Evolutionary conservation across 1,140 invertebrate species (phyloP), one percentile per base, ranked within the genome.

Genomic region (Diorhabda elongata): DNA sequence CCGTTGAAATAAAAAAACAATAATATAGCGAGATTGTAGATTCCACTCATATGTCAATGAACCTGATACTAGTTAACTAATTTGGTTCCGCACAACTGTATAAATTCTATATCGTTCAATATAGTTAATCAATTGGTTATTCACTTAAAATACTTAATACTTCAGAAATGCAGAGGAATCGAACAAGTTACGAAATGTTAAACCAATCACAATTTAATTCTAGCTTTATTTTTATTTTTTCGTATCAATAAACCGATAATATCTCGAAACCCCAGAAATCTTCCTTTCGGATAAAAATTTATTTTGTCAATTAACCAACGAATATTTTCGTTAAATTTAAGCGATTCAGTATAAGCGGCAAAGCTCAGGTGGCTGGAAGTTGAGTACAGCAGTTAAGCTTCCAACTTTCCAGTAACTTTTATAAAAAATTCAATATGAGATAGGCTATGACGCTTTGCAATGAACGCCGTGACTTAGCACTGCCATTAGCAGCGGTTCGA

Each of bases 381-480:
- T 69, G 68, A 68, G 62, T 52, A 64, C 64, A 52, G 63, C 70
- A 64, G 52, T 71, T 63, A 71, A 62, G 59, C 62, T 44, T 42
- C 57, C 68, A 71, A 47, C 64, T 69, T 66, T 69, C 66, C 11
- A 62, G 62, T 56, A 68, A 62, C 70, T 69, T 42, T 63, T 41
- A 66, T 69, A 71, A 71, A 71, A 71, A 71, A 71, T 71, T 71
- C 70, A 71, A 71, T 71, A 69, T 69, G 70, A 69, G 67, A 69
- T 45, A 68, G 67, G 45, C 61, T 68, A 66, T 69, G 70, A 71
- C 70, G 70, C 60, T 45, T 63, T 45, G 67, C 68, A 69, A 71
- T 71, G 64, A 62, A 8, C 67, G 57, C 6, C 52, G 67, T 69
- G 67, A 71, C 70, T 71, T 71, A 71, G 64, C 70, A 59, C 67